phyloP scores from a whole-genome alignment of 2,797 vertebrate genomes.

The Valencia hispanica region DNA sequence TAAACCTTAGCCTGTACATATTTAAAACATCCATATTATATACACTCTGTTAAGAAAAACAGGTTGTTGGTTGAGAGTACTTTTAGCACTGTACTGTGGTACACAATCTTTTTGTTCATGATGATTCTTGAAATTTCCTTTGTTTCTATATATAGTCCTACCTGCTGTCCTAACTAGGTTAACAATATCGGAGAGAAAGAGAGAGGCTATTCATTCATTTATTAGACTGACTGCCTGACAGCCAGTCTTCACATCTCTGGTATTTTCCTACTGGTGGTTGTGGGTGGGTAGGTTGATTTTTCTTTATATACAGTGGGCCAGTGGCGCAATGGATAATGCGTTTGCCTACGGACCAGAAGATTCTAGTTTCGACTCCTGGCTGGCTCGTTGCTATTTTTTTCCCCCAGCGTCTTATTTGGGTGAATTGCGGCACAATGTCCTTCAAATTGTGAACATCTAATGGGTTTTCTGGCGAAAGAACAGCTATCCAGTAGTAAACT shows the following conservation, averaged over 20 bases:
- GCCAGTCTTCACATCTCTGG: not conserved
- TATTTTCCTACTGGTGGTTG: no score
- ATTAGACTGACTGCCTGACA: not conserved
- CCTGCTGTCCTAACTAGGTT: not conserved
- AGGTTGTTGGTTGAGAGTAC: not conserved
- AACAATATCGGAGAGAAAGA: no score
- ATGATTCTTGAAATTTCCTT: not conserved
- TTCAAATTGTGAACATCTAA: not conserved
- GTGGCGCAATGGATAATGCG: no score
- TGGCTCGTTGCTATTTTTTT: no score
- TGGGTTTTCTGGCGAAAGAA: not conserved
- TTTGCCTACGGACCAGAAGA: no score
- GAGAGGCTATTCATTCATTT: no score
- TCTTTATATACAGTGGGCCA: no score
- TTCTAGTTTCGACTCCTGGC: no score
- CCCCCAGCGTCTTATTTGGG: not conserved
- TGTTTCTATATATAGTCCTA: not conserved
- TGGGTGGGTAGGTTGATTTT: no score
- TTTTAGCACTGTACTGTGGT: not conserved
- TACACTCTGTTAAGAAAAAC: not conserved
- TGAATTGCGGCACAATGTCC: not conserved
- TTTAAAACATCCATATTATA: not conserved
- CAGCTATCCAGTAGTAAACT: no score
- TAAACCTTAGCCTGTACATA: not conserved
- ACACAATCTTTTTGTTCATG: no score